These are phyloP conservation scores for Euleptes europaea DNA, from an alignment of 2,113 vertebrate species.

Conservation along the genomic window DNA sequence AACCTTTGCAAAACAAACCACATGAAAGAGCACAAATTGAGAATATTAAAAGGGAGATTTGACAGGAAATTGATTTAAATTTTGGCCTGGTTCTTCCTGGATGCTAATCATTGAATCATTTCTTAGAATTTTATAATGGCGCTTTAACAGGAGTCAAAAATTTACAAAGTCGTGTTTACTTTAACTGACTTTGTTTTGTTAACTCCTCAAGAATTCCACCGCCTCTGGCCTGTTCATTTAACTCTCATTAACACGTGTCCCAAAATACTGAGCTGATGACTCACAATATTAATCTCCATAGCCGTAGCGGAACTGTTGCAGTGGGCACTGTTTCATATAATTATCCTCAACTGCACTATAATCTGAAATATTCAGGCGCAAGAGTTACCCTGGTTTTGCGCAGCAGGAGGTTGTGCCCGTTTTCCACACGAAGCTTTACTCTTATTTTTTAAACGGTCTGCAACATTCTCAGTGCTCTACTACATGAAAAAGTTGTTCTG, in stretches of 20 bases:
- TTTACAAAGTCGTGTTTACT: slow-evolving; percentile 53
- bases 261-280: slow-evolving; percentile 4
- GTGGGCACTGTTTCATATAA: neutral
- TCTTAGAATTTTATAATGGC: slow-evolving; percentile 56
- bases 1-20: slow-evolving; percentile 70
- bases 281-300: neutral
- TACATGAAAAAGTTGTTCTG: neutral
- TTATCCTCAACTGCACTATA: neutral
- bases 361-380: neutral
- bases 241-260: slow-evolving; percentile 44
- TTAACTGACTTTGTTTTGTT: slow-evolving; percentile 53
- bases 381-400: neutral
- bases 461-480: neutral
- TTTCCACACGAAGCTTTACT: neutral
- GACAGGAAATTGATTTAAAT: slow-evolving; percentile 66
- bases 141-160: slow-evolving; percentile 51
- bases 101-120: slow-evolving; percentile 62
- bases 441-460: neutral
- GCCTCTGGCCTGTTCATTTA: slow-evolving; percentile 43
- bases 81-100: slow-evolving; percentile 65
- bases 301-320: neutral
- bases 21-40: slow-evolving; percentile 67
- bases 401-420: neutral
- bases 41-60: slow-evolving; percentile 70
- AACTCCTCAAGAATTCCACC: slow-evolving; percentile 53